Base-by-base conservation (phyloP, 2,888 invertebrate genomes). In the Pandemis heparana region DNA sequence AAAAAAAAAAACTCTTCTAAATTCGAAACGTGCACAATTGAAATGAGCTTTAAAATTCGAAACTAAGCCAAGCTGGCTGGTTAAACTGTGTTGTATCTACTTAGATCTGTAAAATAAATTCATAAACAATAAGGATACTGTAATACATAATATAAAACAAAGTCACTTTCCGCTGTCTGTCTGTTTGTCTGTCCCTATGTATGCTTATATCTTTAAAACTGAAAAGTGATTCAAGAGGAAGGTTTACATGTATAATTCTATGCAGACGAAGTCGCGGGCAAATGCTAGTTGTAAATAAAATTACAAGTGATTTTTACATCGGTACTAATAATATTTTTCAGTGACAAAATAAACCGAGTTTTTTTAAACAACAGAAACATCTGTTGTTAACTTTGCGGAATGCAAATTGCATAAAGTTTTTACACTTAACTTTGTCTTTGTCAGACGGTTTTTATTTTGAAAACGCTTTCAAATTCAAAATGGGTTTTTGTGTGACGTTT, bases 391-490 rank as follows among this genome's bases (percentile, higher is more conserved):
- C 16, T 53, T 7, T n/a, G 10, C 12, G 23, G 56, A 5, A 23
- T 56, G 56, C 12, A 18, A 23, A 23, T 18, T 53, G 53, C 53
- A 3, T 18, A 9, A 14, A 46, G 16, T 53, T 53, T 53, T 53
- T 53, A 23, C 4, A 23, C 23, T 8, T 23, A 56, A 23, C 12
- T 23, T 12, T 56, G 56, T 23, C 56, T 56, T 12, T 23, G 14
- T 53, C 46, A 65, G 39, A 23, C 60, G 18, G 12, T 51, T 41
- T 1, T 39, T 51, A 48, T 76, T 75, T 61, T 77, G 78, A 77
- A 81, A 80, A 78, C 76, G 77, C 77, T 78, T 75, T 79, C 80
- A 81, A 74, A 84, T 83, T 79, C 77, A 81, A 86, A 85, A 80
- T 79, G 78, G 77, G 60, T 67, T 75, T 67, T 74, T 76, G 76